These are phyloP conservation scores for Leptinotarsa peninsularis DNA, from an alignment of 2,888 invertebrate genomes.

Conservation along the genomic window DNA sequence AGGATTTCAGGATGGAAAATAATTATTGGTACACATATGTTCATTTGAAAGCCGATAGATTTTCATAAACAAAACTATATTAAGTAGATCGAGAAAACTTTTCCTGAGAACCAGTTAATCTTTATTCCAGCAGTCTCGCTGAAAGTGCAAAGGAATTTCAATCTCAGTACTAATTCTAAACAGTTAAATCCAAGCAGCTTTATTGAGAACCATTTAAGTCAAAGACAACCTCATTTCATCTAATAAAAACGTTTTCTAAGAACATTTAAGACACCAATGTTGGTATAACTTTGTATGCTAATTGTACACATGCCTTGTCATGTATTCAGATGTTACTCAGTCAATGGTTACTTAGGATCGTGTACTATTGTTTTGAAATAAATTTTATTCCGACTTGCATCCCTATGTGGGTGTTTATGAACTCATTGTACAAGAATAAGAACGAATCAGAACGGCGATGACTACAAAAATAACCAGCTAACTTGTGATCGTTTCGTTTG, in stretches of 20 bases:
- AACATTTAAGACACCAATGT: conserved; percentile 42
- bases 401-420: conserved; percentile 62
- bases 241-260: conserved; percentile 42
- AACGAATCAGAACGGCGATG: conserved; percentile 48
- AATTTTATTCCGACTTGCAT: conserved; percentile 62
- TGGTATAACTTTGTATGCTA: conserved; percentile 62
- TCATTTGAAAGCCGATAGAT: no score
- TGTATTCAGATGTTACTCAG: conserved; percentile 65
- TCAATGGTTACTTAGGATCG: conserved; percentile 65
- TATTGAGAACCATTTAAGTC: conserved; percentile 37
- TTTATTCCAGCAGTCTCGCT: neutral
- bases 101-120: neutral
- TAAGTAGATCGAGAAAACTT: neutral
- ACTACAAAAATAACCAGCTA: conserved; percentile 32
- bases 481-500: conserved; percentile 33
- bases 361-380: conserved; percentile 66
- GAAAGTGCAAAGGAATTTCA: conserved; percentile 22
- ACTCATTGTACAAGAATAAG: conserved; percentile 60
- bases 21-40: no score
- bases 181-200: conserved; percentile 24
- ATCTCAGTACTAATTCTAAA: conserved; percentile 25
- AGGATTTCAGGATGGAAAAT: no score
- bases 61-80: no score
- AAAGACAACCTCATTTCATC: conserved; percentile 36
- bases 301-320: conserved; percentile 65